Conservation (phyloP, 2,113 vertebrate species). For the Cryptomyrus ogoouensis region DNA sequence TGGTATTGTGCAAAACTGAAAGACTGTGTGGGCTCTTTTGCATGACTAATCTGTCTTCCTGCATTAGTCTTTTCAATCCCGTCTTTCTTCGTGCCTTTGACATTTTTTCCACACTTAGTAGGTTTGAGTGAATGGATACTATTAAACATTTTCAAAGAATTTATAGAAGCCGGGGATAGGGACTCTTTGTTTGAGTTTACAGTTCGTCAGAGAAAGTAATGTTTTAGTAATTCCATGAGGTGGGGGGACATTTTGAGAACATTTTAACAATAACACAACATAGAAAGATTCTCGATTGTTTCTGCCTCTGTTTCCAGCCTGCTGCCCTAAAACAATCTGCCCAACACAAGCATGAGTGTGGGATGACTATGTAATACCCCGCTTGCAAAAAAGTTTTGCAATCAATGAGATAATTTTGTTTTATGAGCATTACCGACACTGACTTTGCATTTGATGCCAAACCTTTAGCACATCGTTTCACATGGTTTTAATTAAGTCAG, state of each 20-base stretch:
- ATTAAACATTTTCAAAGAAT: constrained; percentile 99
- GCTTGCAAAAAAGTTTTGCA: constrained; percentile 62
- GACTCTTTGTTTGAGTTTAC: constrained; percentile 98
- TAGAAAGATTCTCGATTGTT: constrained; percentile 63
- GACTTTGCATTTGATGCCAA: constrained; percentile 64
- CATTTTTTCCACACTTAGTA: constrained; percentile 99
- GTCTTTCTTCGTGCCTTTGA: constrained; percentile 99
- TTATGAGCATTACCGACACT: constrained; percentile 64
- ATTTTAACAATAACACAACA: constrained; percentile 56
- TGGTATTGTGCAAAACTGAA: constrained; percentile 94
- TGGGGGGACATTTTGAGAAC: constrained; percentile 75
- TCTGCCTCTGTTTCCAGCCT: neutral
- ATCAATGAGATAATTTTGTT: constrained; percentile 58
- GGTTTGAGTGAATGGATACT: constrained; percentile 99
- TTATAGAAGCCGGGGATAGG: constrained; percentile 78
- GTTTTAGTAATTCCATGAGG: constrained; percentile 80
- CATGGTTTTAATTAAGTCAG: neutral
- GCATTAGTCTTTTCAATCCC: constrained; percentile 99
- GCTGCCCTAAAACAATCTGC: constrained; percentile 42
- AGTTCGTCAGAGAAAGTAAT: constrained; percentile 94
- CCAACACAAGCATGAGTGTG: neutral
- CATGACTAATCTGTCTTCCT: constrained; percentile 99
- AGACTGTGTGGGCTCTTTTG: constrained; percentile 95
- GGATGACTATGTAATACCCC: constrained; percentile 26
- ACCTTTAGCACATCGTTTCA: constrained; percentile 40